Evolutionary conservation across 2,113 vertebrate genomes (phyloP).

Genomic region (Neopipo cinnamomea): DNA sequence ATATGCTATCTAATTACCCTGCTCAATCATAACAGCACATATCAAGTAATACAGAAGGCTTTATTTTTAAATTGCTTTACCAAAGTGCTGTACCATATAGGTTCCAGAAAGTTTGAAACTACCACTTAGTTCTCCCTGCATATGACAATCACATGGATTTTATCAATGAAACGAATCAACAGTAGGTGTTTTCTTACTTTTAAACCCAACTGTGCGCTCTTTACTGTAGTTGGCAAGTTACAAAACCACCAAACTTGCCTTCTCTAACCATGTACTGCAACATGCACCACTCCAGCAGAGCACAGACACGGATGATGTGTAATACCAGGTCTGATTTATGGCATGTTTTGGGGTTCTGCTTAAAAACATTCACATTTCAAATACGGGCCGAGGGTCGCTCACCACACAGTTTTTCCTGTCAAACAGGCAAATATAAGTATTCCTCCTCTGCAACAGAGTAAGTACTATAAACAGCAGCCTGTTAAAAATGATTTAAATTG

Average conservation of each 20-base stretch:
- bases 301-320: not conserved
- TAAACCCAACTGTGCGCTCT: not conserved
- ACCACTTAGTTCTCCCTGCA: not conserved
- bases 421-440: not conserved
- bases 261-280: not conserved
- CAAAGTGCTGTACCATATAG: not conserved
- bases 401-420: not conserved
- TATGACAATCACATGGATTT: not conserved
- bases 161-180: not conserved
- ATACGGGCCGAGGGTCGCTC: rapidly evolving
- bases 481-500: constrained; percentile 56
- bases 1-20: constrained; percentile 90
- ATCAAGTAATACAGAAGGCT: constrained; percentile 65
- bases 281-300: not conserved
- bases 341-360: not conserved
- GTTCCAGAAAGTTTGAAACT: not conserved
- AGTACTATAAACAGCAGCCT: not conserved
- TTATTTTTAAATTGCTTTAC: constrained; percentile 25
- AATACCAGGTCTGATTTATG: not conserved
- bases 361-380: not conserved
- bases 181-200: not conserved
- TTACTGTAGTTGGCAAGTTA: not conserved
- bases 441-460: not conserved
- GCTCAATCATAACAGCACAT: constrained; percentile 86
- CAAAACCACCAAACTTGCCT: not conserved